Evolutionary conservation across 2,113 vertebrate genomes (phyloP).

Genomic region (Trinectes maculatus): DNA sequence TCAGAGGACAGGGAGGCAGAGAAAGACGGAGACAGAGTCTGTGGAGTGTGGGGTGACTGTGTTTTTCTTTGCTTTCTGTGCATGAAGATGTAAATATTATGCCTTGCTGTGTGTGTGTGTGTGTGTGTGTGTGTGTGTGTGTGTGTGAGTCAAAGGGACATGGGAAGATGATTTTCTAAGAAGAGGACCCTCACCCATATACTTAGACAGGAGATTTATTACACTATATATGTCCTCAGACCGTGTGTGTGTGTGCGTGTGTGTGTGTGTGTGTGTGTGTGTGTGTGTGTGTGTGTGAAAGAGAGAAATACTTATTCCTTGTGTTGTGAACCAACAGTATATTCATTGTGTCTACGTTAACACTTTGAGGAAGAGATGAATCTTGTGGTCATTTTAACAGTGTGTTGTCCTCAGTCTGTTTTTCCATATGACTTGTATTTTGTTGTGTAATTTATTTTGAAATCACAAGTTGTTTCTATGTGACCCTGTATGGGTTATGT

Average conservation of each 20-base stretch:
- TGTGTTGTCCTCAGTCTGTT: too few species aligned
- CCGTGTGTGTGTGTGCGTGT: neutral
- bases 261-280: neutral
- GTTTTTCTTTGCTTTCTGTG: neutral
- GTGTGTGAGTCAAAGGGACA: slow-evolving; percentile 39
- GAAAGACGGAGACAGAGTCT: slow-evolving; percentile 9
- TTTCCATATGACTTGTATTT: too few species aligned
- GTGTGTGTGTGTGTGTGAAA: too few species aligned
- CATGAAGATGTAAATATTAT: neutral
- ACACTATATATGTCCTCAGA: slow-evolving; percentile 17
- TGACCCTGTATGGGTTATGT: too few species aligned
- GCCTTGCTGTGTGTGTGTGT: slow-evolving; percentile 32
- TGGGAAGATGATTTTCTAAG: slow-evolving; percentile 69
- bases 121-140: slow-evolving; percentile 34
- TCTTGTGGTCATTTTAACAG: too few species aligned
- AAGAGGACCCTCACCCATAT: slow-evolving; percentile 61
- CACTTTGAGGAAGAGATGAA: neutral
- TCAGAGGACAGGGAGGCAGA: slow-evolving; percentile 29
- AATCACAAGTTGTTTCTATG: too few species aligned
- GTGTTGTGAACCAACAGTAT: slow-evolving; percentile 13
- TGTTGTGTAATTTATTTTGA: too few species aligned
- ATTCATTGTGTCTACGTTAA: neutral
- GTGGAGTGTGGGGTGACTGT: slow-evolving; percentile 20
- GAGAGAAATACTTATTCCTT: slow-evolving; percentile 5
- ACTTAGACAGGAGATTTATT: slow-evolving; percentile 63